Conservation (phyloP, 1,140 invertebrate genomes). For the Latrodectus geometricus region DNA sequence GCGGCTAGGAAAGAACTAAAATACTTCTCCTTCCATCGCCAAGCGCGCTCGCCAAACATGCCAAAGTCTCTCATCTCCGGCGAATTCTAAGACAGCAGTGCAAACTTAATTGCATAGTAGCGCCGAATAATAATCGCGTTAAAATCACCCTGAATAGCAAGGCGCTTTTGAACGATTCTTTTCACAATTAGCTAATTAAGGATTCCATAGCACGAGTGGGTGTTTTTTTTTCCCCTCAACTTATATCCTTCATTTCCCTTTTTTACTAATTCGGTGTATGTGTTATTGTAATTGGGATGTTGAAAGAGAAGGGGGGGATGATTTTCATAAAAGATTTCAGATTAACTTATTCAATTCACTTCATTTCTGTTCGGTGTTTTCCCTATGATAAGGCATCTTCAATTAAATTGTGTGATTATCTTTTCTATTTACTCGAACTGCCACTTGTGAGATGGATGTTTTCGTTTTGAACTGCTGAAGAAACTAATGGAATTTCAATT, state of each 20-base stretch:
- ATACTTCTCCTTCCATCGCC: not conserved
- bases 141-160: constrained; percentile 1
- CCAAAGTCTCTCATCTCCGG: constrained; percentile 3
- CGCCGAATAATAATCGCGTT: constrained; percentile 30
- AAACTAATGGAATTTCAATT: not conserved
- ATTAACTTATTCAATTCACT: not conserved
- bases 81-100: constrained; percentile 2
- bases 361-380: not conserved
- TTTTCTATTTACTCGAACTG: not conserved
- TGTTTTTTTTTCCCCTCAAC: not conserved
- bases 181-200: constrained; percentile 18
- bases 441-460: not conserved
- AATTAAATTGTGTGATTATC: not conserved
- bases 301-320: not conserved
- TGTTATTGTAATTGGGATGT: not conserved
- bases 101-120: constrained; percentile 15
- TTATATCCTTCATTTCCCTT: too few species aligned
- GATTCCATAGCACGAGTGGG: not conserved
- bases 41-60: constrained; percentile 8
- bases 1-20: not conserved
- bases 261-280: not conserved
- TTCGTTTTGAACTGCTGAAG: not conserved
- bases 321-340: not conserved
- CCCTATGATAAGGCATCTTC: not conserved
- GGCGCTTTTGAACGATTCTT: not conserved